Conservation (phyloP, 2,113 vertebrate species). For the Lepus americanus region DNA sequence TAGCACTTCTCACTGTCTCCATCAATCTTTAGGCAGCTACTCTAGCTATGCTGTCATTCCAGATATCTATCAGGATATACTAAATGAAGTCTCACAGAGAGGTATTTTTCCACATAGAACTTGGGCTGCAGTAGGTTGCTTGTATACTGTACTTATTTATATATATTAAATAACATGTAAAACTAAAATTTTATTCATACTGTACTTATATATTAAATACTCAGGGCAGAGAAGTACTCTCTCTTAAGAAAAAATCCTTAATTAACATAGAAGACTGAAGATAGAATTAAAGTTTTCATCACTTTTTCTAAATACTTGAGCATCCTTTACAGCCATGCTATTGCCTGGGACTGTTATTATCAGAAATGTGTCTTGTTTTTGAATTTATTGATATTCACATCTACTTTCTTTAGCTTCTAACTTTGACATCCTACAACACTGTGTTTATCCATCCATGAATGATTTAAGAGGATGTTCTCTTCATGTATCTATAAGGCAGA, state of each 20-base stretch:
- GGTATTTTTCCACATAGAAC: constrained; percentile 56
- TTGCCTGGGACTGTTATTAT: constrained; percentile 6
- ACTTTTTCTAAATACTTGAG: constrained; percentile 48
- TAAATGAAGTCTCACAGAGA: constrained; percentile 69
- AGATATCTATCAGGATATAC: constrained; percentile 68
- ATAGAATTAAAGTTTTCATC: neutral
- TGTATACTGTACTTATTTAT: constrained; percentile 33
- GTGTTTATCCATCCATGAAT: constrained; percentile 44
- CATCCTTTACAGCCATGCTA: neutral
- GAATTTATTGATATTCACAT: constrained; percentile 14
- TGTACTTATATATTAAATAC: constrained; percentile 45
- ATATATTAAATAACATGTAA: constrained; percentile 56
- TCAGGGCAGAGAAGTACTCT: neutral
- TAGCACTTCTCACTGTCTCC: constrained; percentile 59
- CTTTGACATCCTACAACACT: constrained; percentile 35
- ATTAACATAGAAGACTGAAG: constrained; percentile 54
- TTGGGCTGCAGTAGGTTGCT: constrained; percentile 29
- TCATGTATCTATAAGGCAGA: constrained; percentile 16
- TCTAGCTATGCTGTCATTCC: constrained; percentile 64
- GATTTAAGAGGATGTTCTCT: constrained; percentile 8
- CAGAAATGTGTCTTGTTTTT: constrained; percentile 32
- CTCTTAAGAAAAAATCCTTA: constrained; percentile 54
- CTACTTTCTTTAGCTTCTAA: constrained; percentile 56
- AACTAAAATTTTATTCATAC: neutral
- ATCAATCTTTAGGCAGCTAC: constrained; percentile 76